These are phyloP conservation scores for Anguilla pacifica DNA, from an alignment of 2,797 vertebrate genomes.

Conservation along the genomic window DNA sequence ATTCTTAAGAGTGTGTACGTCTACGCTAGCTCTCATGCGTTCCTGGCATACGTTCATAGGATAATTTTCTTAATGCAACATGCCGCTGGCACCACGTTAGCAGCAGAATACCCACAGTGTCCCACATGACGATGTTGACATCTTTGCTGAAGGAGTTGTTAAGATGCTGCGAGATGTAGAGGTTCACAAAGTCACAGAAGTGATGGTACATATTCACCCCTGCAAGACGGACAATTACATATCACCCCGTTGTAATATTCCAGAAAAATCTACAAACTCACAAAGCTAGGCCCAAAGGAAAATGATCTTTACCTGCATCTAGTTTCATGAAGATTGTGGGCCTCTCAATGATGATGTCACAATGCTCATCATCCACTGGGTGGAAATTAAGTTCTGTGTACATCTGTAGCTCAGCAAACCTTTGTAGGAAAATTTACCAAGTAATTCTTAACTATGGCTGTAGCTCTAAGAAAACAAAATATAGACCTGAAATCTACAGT, in stretches of 20 bases:
- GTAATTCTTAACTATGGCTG: not conserved
- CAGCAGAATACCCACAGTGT: constrained; percentile 83
- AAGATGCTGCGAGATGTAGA: constrained; percentile 94
- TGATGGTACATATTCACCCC: constrained; percentile 99
- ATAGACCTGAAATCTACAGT: not conserved
- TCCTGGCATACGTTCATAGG: not conserved
- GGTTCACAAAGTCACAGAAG: constrained; percentile 97
- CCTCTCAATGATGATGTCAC: constrained; percentile 86
- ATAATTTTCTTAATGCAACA: not conserved
- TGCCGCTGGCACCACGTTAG: not conserved
- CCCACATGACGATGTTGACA: constrained; percentile 94
- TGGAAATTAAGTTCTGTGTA: constrained; percentile 82
- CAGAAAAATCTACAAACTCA: not conserved
- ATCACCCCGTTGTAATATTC: not conserved
- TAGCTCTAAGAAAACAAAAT: not conserved
- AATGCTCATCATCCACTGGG: constrained; percentile 78
- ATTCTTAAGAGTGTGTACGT: not conserved
- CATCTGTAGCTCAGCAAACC: constrained; percentile 92
- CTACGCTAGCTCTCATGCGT: not conserved
- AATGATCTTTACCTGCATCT: constrained; percentile 83
- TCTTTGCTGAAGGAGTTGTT: constrained; percentile 94
- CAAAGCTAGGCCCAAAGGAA: not conserved
- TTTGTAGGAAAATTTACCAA: constrained; percentile 51
- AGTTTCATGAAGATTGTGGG: constrained; percentile 96
- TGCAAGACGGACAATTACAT: constrained; percentile 51